Evolutionary conservation across 2,113 vertebrate species (phyloP).

Genomic region (Suricata suricatta): DNA sequence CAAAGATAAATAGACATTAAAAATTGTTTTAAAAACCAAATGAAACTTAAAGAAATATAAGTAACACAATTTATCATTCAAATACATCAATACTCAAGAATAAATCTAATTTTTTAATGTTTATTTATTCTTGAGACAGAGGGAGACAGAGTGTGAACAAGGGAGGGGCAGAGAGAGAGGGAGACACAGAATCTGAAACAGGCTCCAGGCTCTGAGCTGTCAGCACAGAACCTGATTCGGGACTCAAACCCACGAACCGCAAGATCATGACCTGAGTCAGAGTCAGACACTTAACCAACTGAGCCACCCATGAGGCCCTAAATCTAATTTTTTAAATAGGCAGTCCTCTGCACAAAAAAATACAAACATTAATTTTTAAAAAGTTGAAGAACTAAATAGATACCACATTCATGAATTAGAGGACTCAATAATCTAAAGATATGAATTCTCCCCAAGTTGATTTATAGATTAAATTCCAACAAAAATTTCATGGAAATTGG

Average conservation of each 20-base stretch:
- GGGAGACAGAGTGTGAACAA: no score
- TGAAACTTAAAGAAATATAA: neutral
- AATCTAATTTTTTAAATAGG: neutral
- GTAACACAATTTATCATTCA: neutral
- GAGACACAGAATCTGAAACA: no score
- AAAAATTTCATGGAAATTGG: neutral
- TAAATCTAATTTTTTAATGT: neutral
- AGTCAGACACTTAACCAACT: no score
- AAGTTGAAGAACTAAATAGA: neutral
- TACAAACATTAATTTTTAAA: neutral
- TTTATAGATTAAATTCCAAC: neutral
- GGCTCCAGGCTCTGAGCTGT: no score
- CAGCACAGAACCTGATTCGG: no score
- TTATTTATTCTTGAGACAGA: no score
- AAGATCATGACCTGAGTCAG: no score
- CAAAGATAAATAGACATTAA: no score
- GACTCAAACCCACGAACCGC: no score
- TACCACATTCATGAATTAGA: neutral
- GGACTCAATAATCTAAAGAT: neutral
- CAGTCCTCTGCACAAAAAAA: neutral
- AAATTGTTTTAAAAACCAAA: no score
- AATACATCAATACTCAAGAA: neutral
- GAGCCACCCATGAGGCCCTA: no score
- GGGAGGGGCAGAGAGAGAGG: no score
- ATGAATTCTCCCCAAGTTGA: neutral